A percentile compares a stretch with the other conserved stretches of the same genome.
Conservation (phyloP, 2,888 invertebrate genomes). For the Thumatha senex region DNA sequence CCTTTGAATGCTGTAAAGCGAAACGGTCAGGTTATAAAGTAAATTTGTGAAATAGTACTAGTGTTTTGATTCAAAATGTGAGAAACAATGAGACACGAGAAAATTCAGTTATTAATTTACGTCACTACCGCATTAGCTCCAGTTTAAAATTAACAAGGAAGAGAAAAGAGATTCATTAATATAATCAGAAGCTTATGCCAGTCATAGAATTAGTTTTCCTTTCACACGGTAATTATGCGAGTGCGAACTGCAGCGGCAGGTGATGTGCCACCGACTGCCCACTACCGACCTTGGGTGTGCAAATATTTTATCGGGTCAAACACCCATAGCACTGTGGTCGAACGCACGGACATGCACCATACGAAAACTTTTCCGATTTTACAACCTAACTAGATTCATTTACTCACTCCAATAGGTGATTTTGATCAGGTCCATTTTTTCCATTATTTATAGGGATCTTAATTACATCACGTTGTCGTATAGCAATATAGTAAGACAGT, state of each 20-base stretch:
- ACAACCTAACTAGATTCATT: too few relatives aligned
- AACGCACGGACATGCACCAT: constrained; percentile 25
- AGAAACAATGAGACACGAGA: neutral
- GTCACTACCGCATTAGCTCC: neutral
- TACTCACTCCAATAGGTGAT: too few relatives aligned
- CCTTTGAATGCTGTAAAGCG: too few relatives aligned
- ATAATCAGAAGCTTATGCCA: constrained; percentile 15
- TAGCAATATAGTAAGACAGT: too few relatives aligned
- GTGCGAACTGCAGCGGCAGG: constrained; percentile 47
- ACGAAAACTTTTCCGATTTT: neutral
- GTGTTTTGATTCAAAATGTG: too few relatives aligned
- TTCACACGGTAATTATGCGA: constrained; percentile 35
- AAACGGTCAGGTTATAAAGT: too few relatives aligned
- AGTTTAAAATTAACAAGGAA: constrained; percentile 3
- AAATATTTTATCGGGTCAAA: constrained; percentile 62
- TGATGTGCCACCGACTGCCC: constrained; percentile 33
- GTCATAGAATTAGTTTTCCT: constrained; percentile 33
- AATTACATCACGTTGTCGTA: too few relatives aligned
- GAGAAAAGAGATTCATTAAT: constrained; percentile 20
- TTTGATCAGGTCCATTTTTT: too few relatives aligned
- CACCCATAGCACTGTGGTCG: constrained; percentile 50
- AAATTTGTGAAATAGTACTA: too few relatives aligned
- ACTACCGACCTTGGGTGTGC: constrained; percentile 60
- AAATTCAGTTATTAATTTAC: neutral
- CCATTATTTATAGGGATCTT: too few relatives aligned